Conservation (phyloP, 2,888 invertebrate species). For the Chymomyza caudatula region DNA sequence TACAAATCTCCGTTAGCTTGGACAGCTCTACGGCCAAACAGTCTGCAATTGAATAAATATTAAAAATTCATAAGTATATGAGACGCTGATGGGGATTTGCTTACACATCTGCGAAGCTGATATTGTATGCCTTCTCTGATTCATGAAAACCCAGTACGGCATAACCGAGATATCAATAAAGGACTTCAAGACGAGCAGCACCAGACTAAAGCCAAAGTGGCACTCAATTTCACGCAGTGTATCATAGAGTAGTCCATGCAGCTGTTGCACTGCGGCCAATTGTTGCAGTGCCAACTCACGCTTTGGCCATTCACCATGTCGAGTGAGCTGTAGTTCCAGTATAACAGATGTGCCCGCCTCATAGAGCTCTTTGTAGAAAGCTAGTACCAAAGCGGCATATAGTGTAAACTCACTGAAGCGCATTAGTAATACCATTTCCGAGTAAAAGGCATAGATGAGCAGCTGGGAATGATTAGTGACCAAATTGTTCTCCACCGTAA, state of each 20-base stretch:
- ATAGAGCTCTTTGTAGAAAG: constrained; percentile 45
- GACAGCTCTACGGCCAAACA: constrained; percentile 30
- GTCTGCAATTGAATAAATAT: constrained; percentile 29
- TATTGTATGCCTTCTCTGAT: not conserved
- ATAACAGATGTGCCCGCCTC: constrained; percentile 15
- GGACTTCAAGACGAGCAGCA: constrained; percentile 48
- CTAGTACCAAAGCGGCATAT: constrained; percentile 36
- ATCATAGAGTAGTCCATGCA: constrained; percentile 56
- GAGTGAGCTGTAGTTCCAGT: constrained; percentile 36
- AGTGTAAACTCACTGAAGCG: constrained; percentile 58
- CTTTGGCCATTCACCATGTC: constrained; percentile 22
- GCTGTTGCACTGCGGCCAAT: constrained; percentile 41
- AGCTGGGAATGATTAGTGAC: not conserved
- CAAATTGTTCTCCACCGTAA: not conserved
- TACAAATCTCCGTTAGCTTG: constrained; percentile 41
- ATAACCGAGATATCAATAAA: constrained; percentile 52
- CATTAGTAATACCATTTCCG: constrained; percentile 53
- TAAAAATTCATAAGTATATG: not conserved
- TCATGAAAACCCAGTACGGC: constrained; percentile 62
- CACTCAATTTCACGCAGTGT: constrained; percentile 48
- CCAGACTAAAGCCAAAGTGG: constrained; percentile 55
- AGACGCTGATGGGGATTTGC: too few relatives aligned
- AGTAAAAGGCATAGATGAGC: constrained; percentile 38
- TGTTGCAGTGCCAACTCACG: constrained; percentile 27
- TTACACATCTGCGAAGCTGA: constrained; percentile 35